Base-by-base conservation (phyloP, 2,888 invertebrate genomes). In the Lissonota sp. region DNA sequence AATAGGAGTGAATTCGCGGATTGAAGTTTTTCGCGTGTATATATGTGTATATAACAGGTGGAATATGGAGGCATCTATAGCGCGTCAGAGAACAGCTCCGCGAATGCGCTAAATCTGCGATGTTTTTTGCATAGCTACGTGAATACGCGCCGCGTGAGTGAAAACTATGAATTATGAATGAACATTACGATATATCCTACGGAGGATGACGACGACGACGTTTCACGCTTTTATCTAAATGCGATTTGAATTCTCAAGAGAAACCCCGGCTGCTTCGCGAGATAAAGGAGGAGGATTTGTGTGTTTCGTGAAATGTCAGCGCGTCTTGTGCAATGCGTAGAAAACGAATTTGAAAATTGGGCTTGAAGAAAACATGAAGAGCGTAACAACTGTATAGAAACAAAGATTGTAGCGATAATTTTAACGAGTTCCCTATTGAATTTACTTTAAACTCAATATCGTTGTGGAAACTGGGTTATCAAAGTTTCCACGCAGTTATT, bases 121-220 rank as follows among this genome's bases (percentile, higher is more conserved):
- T 63, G 26, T 58, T 26, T 64, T 44, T 49, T 39, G 51, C 53
- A 44, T 42, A 49, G 12, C 42, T 53, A 4, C 26, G 26, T 12
- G 55, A 64, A 51, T 37, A n/a, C 55, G 57, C 39, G 42, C 53
- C 44, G 14, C 12, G 60, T 63, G 46, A 80, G 76, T 37, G 70
- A 83, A 80, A 84, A 80, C 82, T 81, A 86, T 87, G 86, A 87
- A 86, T 86, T 86, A 86, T 86, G 85, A 84, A 87, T 87, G 85
- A 86, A 86, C 84, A 79, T 84, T 85, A 85, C 83, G 85, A 85
- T 84, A 64, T 53, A 85, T 84, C 83, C 82, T 42, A 53, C 44
- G 58, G 37, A 70, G 55, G 49, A 77, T 64, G 49, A 40, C 55
- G 57, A 63, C 81, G 82, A 81, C 75, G 73, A 83, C 85, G 83